Conservation (phyloP, 2,113 vertebrate genomes). For the Thinocorus orbignyianus region DNA sequence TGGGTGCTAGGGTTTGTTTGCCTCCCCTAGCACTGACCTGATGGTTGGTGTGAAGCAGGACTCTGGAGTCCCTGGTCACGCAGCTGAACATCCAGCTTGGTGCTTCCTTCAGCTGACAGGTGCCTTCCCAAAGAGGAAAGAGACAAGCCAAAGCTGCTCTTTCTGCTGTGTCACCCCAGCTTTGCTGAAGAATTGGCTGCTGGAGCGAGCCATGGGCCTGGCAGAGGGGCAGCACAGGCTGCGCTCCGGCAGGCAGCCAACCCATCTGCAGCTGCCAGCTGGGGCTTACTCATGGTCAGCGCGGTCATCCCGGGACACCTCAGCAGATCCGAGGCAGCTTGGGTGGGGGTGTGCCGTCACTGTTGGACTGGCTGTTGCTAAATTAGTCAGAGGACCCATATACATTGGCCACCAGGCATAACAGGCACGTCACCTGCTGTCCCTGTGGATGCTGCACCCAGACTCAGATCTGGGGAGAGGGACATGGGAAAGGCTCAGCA, state of each 20-base stretch:
- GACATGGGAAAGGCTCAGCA: rapidly evolving
- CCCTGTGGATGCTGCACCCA: neutral
- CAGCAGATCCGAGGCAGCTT: neutral
- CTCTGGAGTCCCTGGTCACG: neutral
- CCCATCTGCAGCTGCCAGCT: neutral
- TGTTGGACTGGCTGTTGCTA: rapidly evolving
- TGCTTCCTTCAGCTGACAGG: neutral
- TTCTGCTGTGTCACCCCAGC: neutral
- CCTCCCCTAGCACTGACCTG: neutral
- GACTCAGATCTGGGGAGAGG: neutral
- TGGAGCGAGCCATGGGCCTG: rapidly evolving
- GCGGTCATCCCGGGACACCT: neutral
- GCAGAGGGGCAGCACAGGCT: neutral
- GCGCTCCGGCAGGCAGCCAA: neutral
- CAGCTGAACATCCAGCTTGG: neutral
- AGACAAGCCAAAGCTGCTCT: neutral
- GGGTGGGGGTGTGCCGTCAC: rapidly evolving
- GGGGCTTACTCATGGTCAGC: neutral
- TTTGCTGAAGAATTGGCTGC: neutral
- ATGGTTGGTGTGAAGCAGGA: neutral
- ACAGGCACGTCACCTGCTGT: neutral
- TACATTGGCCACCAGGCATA: neutral
- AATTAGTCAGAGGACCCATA: rapidly evolving
- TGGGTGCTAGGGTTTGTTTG: neutral
- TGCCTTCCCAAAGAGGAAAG: neutral